These are phyloP conservation scores for Spongia lamella DNA, from an alignment of 37 sponge, comb jelly and placozoan genomes.

Conservation along the genomic window DNA sequence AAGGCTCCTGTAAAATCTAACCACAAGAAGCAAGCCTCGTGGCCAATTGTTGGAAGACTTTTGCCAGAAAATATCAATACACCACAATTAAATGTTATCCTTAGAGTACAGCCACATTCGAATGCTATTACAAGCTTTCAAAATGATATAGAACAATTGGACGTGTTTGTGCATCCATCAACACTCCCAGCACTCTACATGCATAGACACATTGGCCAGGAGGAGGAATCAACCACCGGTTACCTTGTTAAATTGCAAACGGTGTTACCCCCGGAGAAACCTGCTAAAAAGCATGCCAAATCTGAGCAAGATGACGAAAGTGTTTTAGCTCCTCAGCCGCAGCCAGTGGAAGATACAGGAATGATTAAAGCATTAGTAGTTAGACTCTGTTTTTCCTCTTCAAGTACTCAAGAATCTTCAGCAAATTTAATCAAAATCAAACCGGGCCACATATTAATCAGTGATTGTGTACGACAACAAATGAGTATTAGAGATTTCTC, in stretches of 20 bases:
- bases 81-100: constrained; percentile 19
- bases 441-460: constrained; percentile 75
- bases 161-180: constrained; percentile 64
- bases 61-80: constrained; percentile 25
- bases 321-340: neutral
- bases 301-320: neutral
- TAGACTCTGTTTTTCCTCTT: constrained; percentile 33
- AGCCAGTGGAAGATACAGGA: neutral
- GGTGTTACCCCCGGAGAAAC: neutral
- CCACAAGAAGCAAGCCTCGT: neutral
- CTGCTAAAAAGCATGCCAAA: neutral
- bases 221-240: neutral
- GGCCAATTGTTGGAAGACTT: neutral
- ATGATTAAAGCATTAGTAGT: constrained; percentile 3
- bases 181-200: constrained; percentile 50
- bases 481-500: constrained; percentile 36
- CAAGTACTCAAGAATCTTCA: neutral
- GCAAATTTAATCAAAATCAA: neutral
- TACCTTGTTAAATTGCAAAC: constrained; percentile 23
- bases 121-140: neutral
- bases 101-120: constrained; percentile 62
- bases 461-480: constrained; percentile 60
- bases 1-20: neutral
- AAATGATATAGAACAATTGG: constrained; percentile 18
- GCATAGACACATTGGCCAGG: too few species aligned